Base-by-base conservation (phyloP, 2,797 vertebrate species). In the Argyrosomus regius region DNA sequence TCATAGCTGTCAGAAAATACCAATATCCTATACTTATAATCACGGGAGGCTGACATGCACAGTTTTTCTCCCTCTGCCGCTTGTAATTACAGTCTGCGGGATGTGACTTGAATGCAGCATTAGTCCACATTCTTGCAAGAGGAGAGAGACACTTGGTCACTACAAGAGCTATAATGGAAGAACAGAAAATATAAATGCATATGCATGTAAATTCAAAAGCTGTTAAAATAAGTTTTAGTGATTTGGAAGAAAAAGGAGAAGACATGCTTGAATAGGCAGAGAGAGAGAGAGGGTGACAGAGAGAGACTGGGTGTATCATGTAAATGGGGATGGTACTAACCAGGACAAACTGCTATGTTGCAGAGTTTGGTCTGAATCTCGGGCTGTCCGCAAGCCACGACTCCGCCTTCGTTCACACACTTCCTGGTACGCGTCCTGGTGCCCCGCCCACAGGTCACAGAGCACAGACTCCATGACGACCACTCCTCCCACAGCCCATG, bases 391-490 rank as follows among this genome's bases (percentile, higher is more conserved):
- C 97, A 98, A 94, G 92, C 91, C 91, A 94, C 89, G 89, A 93
- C 94, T 93, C 83, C 94, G 91, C 94, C 93, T 92, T 93, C 93
- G 90, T 96, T 95, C 90, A 90, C 92, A 91, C 98, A 98, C 85
- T 90, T 97, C 95, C 97, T 96, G 93, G 91, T 96, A 94, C 97
- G 95, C 74, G 94, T 97, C 94, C 97, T 95, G 91, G 95, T 96
- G 94, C 97, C 97, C 92, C 96, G 94, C 94, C 97, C 97, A 90
- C 98, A 98, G 90, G 97, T 97, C 94, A 96, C 96, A 58, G 97
- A 98, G 95, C 97, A 98, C 94, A 98, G 96, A 95, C 97, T 98
- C 97, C 98, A 98, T 78, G 96, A 96, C 72, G 97, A 97, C 97
- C 97, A 98, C 92, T 97, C 96, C 94, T 98, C 96, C 97, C 97